These are phyloP conservation scores for Phortica okadai DNA, from an alignment of 2,888 invertebrate species.

Conservation along the genomic window DNA sequence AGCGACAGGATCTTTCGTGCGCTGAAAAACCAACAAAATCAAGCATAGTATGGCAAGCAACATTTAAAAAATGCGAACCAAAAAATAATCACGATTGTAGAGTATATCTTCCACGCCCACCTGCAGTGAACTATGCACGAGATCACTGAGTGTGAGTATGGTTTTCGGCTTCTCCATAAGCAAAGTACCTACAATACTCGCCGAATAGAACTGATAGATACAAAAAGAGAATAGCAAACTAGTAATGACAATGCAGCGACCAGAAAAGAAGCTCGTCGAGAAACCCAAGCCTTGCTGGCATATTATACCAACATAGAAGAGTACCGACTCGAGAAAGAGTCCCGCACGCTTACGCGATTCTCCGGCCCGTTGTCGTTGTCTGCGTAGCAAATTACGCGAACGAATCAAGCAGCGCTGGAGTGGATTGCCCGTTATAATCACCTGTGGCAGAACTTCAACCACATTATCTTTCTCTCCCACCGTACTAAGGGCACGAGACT, in stretches of 20 bases:
- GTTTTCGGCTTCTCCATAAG: constrained; percentile 80
- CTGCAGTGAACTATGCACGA: constrained; percentile 79
- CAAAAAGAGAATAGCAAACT: constrained; percentile 80
- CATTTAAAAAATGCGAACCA: constrained; percentile 74
- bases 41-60: no score
- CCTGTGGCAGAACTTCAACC: no score
- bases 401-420: constrained; percentile 50
- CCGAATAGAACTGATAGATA: constrained; percentile 84
- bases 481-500: no score
- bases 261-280: constrained; percentile 76
- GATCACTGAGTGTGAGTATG: constrained; percentile 80
- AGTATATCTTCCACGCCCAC: constrained; percentile 81
- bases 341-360: constrained; percentile 54
- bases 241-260: constrained; percentile 78
- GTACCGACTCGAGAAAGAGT: constrained; percentile 70
- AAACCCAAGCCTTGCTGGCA: constrained; percentile 77
- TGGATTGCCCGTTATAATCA: constrained; percentile 33
- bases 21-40: constrained; percentile 75
- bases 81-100: constrained; percentile 81
- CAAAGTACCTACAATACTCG: constrained; percentile 82
- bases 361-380: constrained; percentile 6
- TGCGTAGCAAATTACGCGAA: constrained; percentile 36
- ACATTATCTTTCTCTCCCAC: no score
- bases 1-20: constrained; percentile 81
- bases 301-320: constrained; percentile 76